Base-by-base conservation (phyloP, 2,888 invertebrate genomes). In the Luffia ferchaultella region DNA sequence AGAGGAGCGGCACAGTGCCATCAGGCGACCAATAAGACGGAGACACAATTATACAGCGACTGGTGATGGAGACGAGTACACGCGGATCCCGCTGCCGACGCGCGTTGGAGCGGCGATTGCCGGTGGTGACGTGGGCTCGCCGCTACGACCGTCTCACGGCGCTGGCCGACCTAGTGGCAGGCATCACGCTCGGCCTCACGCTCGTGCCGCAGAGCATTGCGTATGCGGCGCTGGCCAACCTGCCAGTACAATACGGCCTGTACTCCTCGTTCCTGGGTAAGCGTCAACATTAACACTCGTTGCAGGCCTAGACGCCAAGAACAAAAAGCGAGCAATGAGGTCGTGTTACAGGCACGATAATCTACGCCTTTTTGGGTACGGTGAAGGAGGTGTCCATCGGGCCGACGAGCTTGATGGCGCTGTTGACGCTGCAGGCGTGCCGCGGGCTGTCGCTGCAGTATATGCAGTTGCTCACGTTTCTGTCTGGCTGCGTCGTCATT, bases 121-220 rank as follows among this genome's bases (percentile, higher is more conserved):
- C 86, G 46, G 76, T 88, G 55, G 62, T 89, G 58, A 70, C 76
- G 60, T 93, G 93, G 94, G 78, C 91, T 54, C 86, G 88, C 18
- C 74, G 72, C 50, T 95, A 95, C 74, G 86, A 86, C 50, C 87
- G 88, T 58, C 79, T 87, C 55, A 86, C 88, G 56, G 89, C 91
- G 0, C 70, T 91, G 50, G 90, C 93, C 2, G 97, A 97, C 82
- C 64, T 93, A 49, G 91, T 97, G 58, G 96, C 96, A 15, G 97
- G 97, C 41, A 67, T 96, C 46, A 95, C 97, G 1, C 87, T 97
- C 9, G 96, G 96, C 0, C 80, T 97, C 49, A 97, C 96, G 2
- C 90, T 97, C 67, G 95, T 97, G 61, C 97, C 97, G 2, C 96
- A 96, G 77, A 94, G 95, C 60, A 91, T 97, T 61, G 97, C 96